Percentiles rank a stretch among this genome's conserved stretches.
Evolutionary conservation across 2,797 vertebrate genomes (phyloP).

Genomic region (Semotilus atromaculatus): DNA sequence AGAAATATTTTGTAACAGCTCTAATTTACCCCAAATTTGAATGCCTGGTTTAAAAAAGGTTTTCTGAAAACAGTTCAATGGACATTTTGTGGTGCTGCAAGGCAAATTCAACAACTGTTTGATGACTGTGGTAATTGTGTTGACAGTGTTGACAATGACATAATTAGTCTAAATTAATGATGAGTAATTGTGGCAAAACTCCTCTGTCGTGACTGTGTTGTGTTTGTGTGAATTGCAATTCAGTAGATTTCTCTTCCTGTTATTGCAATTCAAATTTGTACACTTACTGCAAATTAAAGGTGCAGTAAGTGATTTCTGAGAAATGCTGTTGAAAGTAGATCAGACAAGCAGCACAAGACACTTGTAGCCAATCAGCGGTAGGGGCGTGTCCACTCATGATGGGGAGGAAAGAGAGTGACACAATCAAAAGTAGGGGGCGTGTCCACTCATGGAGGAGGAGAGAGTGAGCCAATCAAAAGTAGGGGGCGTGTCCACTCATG

Average conservation of each 20-base stretch:
- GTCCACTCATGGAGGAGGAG: too few relatives aligned
- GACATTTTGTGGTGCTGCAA: not conserved
- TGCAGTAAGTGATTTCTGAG: not conserved
- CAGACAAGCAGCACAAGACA: too few relatives aligned
- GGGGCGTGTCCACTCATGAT: too few relatives aligned
- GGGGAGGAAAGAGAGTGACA: too few relatives aligned
- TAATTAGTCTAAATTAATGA: slow-evolving; percentile 7
- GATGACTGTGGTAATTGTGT: not conserved
- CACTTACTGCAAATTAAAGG: not conserved
- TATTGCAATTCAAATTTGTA: not conserved
- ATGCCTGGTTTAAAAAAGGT: not conserved
- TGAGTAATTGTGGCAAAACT: not conserved
- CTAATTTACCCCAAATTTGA: not conserved
- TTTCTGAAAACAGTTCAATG: not conserved
- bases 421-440: too few relatives aligned
- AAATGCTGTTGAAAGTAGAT: not conserved
- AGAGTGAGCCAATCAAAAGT: not conserved
- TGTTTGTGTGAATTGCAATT: not conserved
- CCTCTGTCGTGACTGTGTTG: not conserved
- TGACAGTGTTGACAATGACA: not conserved
- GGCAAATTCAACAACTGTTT: not conserved
- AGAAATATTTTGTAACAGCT: not conserved
- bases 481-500: not conserved
- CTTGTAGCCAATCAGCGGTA: not conserved
- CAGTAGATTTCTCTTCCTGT: not conserved